phyloP scores from a whole-genome alignment of 2,888 invertebrate genomes.

The Chromoteleia sp. region DNA sequence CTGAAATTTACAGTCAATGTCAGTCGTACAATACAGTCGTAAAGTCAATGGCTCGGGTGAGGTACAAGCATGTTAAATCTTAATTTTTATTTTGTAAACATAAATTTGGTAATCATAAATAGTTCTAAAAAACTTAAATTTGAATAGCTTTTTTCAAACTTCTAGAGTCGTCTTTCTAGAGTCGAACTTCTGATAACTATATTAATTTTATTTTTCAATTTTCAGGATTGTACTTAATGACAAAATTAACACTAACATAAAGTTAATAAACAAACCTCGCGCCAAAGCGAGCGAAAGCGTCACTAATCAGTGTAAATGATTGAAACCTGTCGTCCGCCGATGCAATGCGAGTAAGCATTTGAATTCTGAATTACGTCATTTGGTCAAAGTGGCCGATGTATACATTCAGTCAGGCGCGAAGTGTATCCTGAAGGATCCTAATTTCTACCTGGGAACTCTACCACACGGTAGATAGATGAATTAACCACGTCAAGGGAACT shows the following conservation, averaged over 20 bases:
- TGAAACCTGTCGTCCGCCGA: slow-evolving; percentile 65
- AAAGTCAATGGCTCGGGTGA: too few species aligned
- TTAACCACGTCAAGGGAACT: slow-evolving; percentile 69
- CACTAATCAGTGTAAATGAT: slow-evolving; percentile 75
- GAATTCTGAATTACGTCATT: slow-evolving; percentile 73
- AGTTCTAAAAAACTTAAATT: too few species aligned
- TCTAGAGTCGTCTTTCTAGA: too few species aligned
- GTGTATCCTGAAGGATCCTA: slow-evolving; percentile 69
- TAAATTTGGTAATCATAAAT: too few species aligned
- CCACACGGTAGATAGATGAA: slow-evolving; percentile 67
- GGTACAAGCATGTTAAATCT: too few species aligned
- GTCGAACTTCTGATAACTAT: slow-evolving; percentile 1
- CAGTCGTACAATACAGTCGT: too few species aligned
- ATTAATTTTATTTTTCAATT: too few species aligned
- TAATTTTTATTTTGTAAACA: too few species aligned
- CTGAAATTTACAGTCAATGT: too few species aligned
- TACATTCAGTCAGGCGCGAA: slow-evolving; percentile 67
- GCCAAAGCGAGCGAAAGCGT: slow-evolving; percentile 60
- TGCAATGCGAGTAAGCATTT: slow-evolving; percentile 69
- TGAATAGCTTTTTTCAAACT: too few species aligned
- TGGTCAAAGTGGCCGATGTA: slow-evolving; percentile 73
- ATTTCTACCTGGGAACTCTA: slow-evolving; percentile 67
- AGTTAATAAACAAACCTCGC: slow-evolving; percentile 57
- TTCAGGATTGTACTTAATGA: slow-evolving; percentile 37
- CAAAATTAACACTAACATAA: slow-evolving; percentile 57